Evolutionary conservation across 2,797 vertebrate species (phyloP).

Genomic region (Florisuga fusca): DNA sequence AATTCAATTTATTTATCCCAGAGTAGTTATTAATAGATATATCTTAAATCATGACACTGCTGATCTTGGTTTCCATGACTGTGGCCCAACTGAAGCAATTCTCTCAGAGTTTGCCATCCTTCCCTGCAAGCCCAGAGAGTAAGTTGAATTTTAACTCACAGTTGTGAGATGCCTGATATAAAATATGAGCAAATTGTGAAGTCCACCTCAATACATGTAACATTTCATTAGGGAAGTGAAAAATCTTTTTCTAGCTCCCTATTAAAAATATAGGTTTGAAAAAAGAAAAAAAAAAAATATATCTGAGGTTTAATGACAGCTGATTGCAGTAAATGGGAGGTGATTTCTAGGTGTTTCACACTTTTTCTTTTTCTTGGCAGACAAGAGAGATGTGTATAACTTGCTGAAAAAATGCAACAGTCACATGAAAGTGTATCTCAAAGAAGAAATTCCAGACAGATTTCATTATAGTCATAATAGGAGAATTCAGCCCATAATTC

Average conservation of each 20-base stretch:
- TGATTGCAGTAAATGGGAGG: not conserved
- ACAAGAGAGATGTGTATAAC: slow-evolving; percentile 76
- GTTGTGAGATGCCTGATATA: not conserved
- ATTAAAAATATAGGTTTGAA: not conserved
- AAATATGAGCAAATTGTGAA: not conserved
- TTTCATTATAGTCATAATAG: slow-evolving; percentile 89
- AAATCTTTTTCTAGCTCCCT: not conserved
- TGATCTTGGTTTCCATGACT: not conserved
- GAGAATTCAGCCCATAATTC: slow-evolving; percentile 88
- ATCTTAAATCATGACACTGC: not conserved
- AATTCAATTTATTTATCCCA: not conserved
- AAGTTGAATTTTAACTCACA: not conserved
- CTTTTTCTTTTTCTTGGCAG: slow-evolving; percentile 73
- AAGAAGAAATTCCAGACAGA: slow-evolving; percentile 86
- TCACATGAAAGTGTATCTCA: slow-evolving; percentile 90
- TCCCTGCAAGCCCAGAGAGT: not conserved
- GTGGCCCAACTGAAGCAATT: not conserved
- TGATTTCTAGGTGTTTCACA: not conserved
- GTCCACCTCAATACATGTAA: accelerated
- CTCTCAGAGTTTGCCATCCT: not conserved
- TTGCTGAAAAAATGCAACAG: slow-evolving; percentile 80
- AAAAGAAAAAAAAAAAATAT: not conserved
- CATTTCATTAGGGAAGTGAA: not conserved
- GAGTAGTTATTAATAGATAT: not conserved
- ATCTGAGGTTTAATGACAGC: not conserved